phyloP scores from a whole-genome alignment of 2,888 invertebrate species.

The Pherbina coryleti region DNA sequence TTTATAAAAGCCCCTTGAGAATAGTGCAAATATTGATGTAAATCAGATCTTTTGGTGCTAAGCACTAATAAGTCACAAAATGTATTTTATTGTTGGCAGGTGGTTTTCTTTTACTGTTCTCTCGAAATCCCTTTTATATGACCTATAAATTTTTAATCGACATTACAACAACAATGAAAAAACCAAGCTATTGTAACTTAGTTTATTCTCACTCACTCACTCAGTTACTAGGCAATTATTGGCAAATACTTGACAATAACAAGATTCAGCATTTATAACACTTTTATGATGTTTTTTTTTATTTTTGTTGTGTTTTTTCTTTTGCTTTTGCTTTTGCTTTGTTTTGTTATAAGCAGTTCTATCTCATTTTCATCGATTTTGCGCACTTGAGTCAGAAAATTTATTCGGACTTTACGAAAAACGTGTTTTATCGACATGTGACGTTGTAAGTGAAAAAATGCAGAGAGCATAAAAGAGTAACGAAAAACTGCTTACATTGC shows the following conservation, averaged over 20 bases:
- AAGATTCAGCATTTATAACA: slow-evolving; percentile 8
- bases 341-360: background rate
- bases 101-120: background rate
- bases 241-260: slow-evolving; percentile 6
- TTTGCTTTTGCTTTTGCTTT: slow-evolving; percentile 11
- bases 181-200: background rate
- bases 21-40: background rate
- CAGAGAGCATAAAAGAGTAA: slow-evolving; percentile 1
- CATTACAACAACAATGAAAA: background rate
- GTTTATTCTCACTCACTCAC: slow-evolving; percentile 4
- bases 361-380: slow-evolving; percentile 23
- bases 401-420: slow-evolving; percentile 1
- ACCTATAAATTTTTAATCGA: slow-evolving; percentile 23
- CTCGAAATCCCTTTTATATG: background rate
- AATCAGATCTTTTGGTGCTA: background rate
- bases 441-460: background rate
- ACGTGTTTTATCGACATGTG: slow-evolving; percentile 23
- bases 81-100: background rate
- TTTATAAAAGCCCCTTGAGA: too few species aligned
- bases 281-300: background rate
- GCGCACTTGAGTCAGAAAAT: slow-evolving; percentile 19
- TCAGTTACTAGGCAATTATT: slow-evolving; percentile 5
- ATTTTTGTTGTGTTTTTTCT: background rate
- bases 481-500: background rate
- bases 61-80: background rate